Base-by-base conservation (phyloP, 2,797 vertebrate species). In the Tragopan temminckii region DNA sequence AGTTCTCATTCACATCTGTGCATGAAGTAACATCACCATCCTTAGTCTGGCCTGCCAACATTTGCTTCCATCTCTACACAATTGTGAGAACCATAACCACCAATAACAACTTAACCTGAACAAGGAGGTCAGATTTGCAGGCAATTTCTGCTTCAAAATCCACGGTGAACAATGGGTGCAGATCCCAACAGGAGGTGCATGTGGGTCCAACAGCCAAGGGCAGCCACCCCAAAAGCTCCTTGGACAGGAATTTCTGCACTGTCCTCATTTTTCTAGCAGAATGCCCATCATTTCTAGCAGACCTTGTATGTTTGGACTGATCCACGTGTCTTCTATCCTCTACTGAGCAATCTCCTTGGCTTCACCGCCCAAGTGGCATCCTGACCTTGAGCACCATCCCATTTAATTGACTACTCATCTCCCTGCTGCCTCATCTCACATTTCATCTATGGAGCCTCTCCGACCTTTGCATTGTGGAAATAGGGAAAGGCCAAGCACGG, bases 141-240 rank as follows among this genome's bases (percentile, higher is more conserved):
- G 29, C n/a, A 14, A 3, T 17, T 43, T 35, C 58, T 46, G 50
- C 68, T 78, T 80, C 75, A 31, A 57, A 81, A 81, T 11, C 13
- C 29, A 7, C 0, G 0, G 38, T 11, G 61, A 35, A 15, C 0
- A 3, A n/a, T 19, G 45, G 42, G 24, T 1, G 1, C 1, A 8
- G 64, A 38, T 59, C 16, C 31, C 9, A 14, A 27, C 45, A 92
- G 74, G 75, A 81, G 74, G 69, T 3, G 2, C 9, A 0, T 13
- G 4, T 31, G 43, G 55, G 31, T 16, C 19, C 48, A 87, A 43
- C 57, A 74, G 11, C 27, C 40, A 38, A 42, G 27, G 29, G 33
- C 45, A 83, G 36, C 21, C 40, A 50, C 3, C 2, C 42, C 7
- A 6, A 52, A 81, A 71, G 38, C 38, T 58, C 17, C 43, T 40